A percentile compares a stretch with the other conserved stretches of the same genome.
Conservation (phyloP, 2,113 vertebrate species). For the Nettapus auritus region DNA sequence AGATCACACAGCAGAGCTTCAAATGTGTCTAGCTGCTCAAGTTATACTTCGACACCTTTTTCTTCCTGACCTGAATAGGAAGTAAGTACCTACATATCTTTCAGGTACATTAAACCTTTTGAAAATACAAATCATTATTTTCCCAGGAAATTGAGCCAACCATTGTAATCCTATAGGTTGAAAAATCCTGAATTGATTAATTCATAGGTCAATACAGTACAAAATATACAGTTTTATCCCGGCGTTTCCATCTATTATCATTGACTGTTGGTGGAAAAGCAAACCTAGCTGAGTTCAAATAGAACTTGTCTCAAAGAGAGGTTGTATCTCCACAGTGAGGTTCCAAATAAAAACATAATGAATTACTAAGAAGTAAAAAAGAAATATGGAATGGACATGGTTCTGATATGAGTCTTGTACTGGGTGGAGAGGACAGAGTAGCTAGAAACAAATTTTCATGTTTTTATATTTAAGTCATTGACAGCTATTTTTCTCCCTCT, state of each 20-base stretch:
- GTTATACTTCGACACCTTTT: background rate
- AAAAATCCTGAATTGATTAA: background rate
- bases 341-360: background rate
- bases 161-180: background rate
- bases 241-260: background rate
- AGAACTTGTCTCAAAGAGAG: background rate
- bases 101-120: background rate
- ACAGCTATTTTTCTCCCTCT: background rate
- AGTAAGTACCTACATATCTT: background rate
- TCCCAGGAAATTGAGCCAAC: background rate
- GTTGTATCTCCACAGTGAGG: background rate
- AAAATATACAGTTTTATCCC: background rate
- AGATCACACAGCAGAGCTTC: background rate
- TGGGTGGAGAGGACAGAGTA: background rate
- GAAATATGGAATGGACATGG: rapidly evolving
- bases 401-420: background rate
- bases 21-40: background rate
- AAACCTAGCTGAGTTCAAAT: background rate
- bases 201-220: background rate
- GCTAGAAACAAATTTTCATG: background rate
- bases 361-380: background rate
- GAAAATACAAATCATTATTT: background rate
- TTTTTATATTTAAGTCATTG: background rate
- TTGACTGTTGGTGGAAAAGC: background rate
- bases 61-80: background rate